These are phyloP conservation scores for Polymixis flavicincta DNA, from an alignment of 2,888 invertebrate species.

Conservation along the genomic window DNA sequence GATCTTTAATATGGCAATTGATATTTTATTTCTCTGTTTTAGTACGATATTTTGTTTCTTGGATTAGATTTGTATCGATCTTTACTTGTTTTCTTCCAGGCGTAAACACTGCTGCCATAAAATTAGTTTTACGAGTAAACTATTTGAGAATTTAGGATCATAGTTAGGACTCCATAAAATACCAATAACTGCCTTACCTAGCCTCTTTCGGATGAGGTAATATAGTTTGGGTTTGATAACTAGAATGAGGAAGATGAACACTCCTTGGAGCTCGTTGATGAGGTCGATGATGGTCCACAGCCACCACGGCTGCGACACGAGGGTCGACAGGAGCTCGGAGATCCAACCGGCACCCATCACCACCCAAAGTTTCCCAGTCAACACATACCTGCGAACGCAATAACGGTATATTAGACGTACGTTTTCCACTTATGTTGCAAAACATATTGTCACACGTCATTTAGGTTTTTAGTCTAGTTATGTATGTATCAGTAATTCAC, in stretches of 20 bases:
- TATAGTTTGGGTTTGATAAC: conserved; percentile 93
- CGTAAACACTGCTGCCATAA: conserved; percentile 11
- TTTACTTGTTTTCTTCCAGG: not conserved
- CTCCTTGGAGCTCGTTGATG: conserved; percentile 93
- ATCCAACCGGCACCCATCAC: conserved; percentile 95
- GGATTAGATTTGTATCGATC: conserved; percentile 8
- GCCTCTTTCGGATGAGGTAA: conserved; percentile 89
- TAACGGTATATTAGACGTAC: conserved; percentile 6
- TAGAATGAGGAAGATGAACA: conserved; percentile 93
- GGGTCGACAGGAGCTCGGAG: conserved; percentile 92
- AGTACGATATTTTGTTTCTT: not conserved
- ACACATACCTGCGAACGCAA: conserved; percentile 89
- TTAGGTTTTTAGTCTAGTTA: conserved; percentile 12
- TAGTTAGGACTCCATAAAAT: conserved; percentile 15
- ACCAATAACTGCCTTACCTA: conserved; percentile 83
- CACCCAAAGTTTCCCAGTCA: conserved; percentile 94
- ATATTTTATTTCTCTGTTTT: conserved; percentile 31
- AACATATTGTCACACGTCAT: not conserved
- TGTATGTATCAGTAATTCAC: not conserved
- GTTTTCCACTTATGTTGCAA: not conserved
- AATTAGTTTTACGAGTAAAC: conserved; percentile 26
- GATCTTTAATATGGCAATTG: conserved; percentile 5
- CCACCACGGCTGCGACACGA: conserved; percentile 87
- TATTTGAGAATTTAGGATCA: not conserved
- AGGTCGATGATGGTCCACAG: conserved; percentile 91